Evolutionary conservation across 1,140 invertebrate genomes (phyloP).

Genomic region (Pararge aegeria): DNA sequence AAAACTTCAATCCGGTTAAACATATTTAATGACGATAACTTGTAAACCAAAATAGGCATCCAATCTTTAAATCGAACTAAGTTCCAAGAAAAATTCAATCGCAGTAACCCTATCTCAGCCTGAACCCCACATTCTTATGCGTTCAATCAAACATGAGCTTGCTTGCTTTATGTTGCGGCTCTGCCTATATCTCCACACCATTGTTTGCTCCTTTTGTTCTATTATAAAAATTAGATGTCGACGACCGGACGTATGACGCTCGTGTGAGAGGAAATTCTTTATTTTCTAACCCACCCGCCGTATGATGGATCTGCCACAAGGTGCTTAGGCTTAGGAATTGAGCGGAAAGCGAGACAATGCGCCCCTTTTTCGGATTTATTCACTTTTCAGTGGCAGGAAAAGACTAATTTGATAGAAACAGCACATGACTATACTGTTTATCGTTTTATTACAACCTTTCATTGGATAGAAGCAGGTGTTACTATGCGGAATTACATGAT

Average conservation of each 20-base stretch:
- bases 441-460: not conserved
- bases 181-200: conserved; percentile 51
- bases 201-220: conserved; percentile 65
- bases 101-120: conserved; percentile 26
- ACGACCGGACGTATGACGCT: conserved; percentile 41
- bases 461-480: too few species aligned
- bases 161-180: conserved; percentile 46
- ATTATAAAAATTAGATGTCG: conserved; percentile 60
- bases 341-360: conserved; percentile 1
- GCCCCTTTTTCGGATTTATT: not conserved
- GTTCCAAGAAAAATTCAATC: not conserved
- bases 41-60: too few species aligned
- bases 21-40: too few species aligned
- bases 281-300: conserved; percentile 30
- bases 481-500: too few species aligned
- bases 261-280: conserved; percentile 34
- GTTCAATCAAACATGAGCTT: conserved; percentile 74
- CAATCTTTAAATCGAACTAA: not conserved
- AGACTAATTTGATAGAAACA: conserved; percentile 3
- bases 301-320: conserved; percentile 21
- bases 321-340: conserved; percentile 8
- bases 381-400: conserved; percentile 1
- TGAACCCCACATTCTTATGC: conserved; percentile 69
- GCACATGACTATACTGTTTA: not conserved
- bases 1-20: too few species aligned